phyloP scores from a whole-genome alignment of 2,888 invertebrate species.

The Hemicrepidius hirtus region DNA sequence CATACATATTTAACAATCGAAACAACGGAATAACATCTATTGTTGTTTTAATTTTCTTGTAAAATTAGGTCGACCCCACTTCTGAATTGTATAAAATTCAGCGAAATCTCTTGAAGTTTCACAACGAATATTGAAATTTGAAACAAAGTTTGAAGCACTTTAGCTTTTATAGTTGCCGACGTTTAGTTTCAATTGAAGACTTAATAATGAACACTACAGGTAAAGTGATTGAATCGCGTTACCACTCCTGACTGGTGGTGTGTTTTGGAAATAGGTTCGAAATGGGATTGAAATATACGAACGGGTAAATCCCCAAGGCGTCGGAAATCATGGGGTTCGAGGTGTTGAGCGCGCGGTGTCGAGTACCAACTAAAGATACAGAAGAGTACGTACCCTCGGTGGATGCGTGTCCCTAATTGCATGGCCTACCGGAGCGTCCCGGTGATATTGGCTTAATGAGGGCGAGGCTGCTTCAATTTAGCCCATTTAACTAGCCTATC shows the following conservation, averaged over 20 bases:
- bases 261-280: too few relatives aligned
- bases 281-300: too few relatives aligned
- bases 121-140: too few relatives aligned
- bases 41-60: too few relatives aligned
- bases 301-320: conserved; percentile 4
- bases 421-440: conserved; percentile 71
- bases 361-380: conserved; percentile 63
- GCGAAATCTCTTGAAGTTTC: too few relatives aligned
- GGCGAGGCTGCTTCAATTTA: conserved; percentile 73
- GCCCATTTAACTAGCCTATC: conserved; percentile 73
- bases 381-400: conserved; percentile 60
- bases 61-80: too few relatives aligned
- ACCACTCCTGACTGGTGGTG: too few relatives aligned
- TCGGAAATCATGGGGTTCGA: conserved; percentile 38
- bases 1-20: conserved; percentile 25
- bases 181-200: too few relatives aligned
- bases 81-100: too few relatives aligned
- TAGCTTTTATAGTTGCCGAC: too few relatives aligned
- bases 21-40: too few relatives aligned
- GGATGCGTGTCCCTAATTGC: conserved; percentile 69
- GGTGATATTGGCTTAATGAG: conserved; percentile 72
- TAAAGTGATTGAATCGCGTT: not conserved
- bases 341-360: conserved; percentile 52
- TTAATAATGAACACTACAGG: not conserved
- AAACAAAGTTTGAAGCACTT: too few relatives aligned